Percentiles rank a stretch among this genome's conserved stretches.
Evolutionary conservation across 2,888 invertebrate species (phyloP).

Genomic region (Lymantria dispar): DNA sequence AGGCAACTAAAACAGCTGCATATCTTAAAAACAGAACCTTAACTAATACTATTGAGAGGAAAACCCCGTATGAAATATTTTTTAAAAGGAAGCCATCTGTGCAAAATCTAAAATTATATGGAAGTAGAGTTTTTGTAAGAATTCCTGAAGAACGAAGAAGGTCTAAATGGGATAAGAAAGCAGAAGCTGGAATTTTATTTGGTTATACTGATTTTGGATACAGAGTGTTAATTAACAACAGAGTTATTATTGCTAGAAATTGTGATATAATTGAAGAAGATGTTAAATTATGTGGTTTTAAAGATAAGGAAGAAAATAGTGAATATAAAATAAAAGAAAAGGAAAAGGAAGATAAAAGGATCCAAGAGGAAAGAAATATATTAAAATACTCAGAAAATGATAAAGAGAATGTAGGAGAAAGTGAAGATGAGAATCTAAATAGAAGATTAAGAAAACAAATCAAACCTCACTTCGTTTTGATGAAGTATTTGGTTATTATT

Average conservation of each 20-base stretch:
- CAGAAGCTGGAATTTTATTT: neutral
- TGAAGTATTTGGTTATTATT: neutral
- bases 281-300: too few relatives aligned
- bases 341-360: neutral
- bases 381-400: neutral
- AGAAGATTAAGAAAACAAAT: neutral
- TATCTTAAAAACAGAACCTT: slow-evolving; percentile 36
- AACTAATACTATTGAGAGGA: slow-evolving; percentile 31
- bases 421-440: too few relatives aligned
- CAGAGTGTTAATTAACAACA: neutral
- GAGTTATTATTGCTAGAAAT: slow-evolving; percentile 2
- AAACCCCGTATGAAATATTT: slow-evolving; percentile 32
- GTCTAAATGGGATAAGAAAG: slow-evolving; percentile 4
- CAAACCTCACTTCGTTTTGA: neutral
- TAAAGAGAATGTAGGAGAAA: too few relatives aligned
- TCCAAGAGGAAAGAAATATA: neutral
- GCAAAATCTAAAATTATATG: slow-evolving; percentile 30
- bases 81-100: slow-evolving; percentile 23
- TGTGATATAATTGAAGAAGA: slow-evolving; percentile 4
- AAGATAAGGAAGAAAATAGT: neutral
- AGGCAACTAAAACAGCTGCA: slow-evolving; percentile 32
- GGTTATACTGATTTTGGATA: slow-evolving; percentile 3
- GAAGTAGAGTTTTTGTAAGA: slow-evolving; percentile 20
- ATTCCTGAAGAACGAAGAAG: neutral
- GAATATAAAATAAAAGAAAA: neutral